Percentiles rank a stretch among this genome's conserved stretches.
These are phyloP conservation scores for Python bivittatus DNA, from an alignment of 2,113 vertebrate genomes.

Conservation along the genomic window DNA sequence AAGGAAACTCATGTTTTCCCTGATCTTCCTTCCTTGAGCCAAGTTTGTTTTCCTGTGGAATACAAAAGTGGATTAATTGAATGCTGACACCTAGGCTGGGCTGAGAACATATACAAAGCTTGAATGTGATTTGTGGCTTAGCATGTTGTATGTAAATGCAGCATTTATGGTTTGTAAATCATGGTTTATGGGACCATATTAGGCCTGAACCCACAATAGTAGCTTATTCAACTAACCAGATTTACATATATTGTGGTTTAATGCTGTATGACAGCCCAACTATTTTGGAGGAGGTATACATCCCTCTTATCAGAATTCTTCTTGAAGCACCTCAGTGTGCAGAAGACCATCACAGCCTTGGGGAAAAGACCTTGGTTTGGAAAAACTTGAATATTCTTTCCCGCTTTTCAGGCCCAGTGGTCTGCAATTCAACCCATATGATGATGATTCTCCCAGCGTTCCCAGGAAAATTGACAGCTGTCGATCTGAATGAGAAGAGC, in stretches of 20 bases:
- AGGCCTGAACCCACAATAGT: not conserved
- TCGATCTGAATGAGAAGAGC: conserved; percentile 46
- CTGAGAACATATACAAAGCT: not conserved
- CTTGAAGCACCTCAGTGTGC: too few species aligned
- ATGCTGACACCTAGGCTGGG: not conserved
- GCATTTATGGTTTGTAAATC: not conserved
- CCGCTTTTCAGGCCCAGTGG: conserved; percentile 59
- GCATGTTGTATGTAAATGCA: not conserved
- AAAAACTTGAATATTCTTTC: not conserved
- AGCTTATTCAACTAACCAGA: not conserved
- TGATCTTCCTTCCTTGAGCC: not conserved
- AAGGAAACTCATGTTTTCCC: not conserved
- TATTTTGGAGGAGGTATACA: not conserved
- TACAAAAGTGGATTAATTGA: not conserved
- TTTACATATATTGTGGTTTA: not conserved
- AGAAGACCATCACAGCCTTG: not conserved
- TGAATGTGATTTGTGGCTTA: not conserved
- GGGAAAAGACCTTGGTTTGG: not conserved
- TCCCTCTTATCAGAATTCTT: not conserved
- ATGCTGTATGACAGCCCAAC: not conserved
- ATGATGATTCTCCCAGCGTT: conserved; percentile 69
- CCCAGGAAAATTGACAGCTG: conserved; percentile 57
- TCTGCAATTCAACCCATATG: conserved; percentile 74
- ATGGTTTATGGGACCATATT: not conserved
- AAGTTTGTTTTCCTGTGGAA: not conserved